Conservation (phyloP, 2,797 vertebrate genomes). For the Rallus crepitans region DNA sequence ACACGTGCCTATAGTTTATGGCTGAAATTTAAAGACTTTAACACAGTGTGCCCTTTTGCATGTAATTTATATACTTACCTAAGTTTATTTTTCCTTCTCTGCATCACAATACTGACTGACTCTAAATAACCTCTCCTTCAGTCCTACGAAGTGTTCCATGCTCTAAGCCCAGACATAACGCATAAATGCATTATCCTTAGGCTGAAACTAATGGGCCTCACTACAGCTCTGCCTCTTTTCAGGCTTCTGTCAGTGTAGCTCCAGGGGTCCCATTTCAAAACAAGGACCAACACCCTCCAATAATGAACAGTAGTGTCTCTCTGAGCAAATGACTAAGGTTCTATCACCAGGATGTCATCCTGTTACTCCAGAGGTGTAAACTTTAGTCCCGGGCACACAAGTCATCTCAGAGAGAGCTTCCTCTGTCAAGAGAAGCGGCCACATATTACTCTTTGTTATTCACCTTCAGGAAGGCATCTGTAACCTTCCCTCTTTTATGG, state of each 20-base stretch:
- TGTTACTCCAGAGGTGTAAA: background rate
- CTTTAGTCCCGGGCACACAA: background rate
- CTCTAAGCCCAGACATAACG: background rate
- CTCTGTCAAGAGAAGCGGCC: background rate
- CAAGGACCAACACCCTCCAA: background rate
- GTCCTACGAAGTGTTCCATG: background rate
- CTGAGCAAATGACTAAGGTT: background rate
- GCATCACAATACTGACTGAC: background rate
- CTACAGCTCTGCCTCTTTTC: background rate
- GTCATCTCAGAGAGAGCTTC: background rate
- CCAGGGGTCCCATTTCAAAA: background rate
- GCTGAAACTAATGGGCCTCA: background rate
- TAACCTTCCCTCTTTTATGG: background rate
- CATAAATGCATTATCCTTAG: fast-evolving
- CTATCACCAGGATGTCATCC: background rate
- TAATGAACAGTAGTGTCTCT: background rate
- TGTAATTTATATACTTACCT: background rate
- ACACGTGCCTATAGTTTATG: fast-evolving
- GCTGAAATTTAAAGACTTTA: background rate
- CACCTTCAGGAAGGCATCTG: background rate
- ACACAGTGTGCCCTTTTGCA: background rate
- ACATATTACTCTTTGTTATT: background rate
- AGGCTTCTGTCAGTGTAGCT: background rate
- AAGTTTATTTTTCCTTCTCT: background rate
- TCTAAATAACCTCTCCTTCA: background rate